Percentiles rank a stretch among this genome's conserved stretches.
Evolutionary conservation across 2,113 vertebrate genomes (phyloP).

Genomic region (Damaliscus lunatus): DNA sequence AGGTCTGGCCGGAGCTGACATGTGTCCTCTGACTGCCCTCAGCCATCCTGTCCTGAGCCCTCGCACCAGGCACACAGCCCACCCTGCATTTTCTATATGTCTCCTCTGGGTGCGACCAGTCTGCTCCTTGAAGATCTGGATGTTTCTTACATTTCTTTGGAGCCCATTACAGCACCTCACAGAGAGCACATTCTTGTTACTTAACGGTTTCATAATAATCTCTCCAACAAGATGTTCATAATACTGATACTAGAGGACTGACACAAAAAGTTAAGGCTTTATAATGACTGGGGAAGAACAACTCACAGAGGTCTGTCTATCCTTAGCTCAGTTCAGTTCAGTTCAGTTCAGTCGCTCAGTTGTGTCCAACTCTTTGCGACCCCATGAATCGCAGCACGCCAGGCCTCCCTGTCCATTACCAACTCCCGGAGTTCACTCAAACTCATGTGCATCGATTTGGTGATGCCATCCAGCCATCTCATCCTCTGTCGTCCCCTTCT

Average conservation of each 20-base stretch:
- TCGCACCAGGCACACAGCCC: accelerated
- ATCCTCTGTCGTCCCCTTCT: too few species aligned
- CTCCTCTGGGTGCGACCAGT: background rate
- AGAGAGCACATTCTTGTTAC: background rate
- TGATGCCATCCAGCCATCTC: too few species aligned
- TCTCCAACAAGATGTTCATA: background rate
- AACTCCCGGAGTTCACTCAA: too few species aligned
- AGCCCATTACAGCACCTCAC: background rate
- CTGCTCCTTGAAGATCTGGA: background rate
- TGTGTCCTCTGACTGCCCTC: background rate
- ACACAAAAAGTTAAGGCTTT: background rate
- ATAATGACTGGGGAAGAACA: background rate
- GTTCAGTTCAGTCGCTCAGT: too few species aligned
- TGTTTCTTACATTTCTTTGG: background rate
- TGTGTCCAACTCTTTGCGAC: accelerated
- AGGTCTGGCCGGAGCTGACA: background rate
- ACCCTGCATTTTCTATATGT: background rate
- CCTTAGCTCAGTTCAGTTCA: too few species aligned
- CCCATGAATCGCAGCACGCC: too few species aligned
- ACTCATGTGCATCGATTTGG: accelerated
- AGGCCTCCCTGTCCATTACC: too few species aligned
- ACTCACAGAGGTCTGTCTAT: background rate
- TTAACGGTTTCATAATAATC: background rate
- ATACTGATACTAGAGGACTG: background rate
- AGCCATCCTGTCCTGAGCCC: background rate